phyloP scores from a whole-genome alignment of 2,888 invertebrate species.

The Neoaliturus tenellus region DNA sequence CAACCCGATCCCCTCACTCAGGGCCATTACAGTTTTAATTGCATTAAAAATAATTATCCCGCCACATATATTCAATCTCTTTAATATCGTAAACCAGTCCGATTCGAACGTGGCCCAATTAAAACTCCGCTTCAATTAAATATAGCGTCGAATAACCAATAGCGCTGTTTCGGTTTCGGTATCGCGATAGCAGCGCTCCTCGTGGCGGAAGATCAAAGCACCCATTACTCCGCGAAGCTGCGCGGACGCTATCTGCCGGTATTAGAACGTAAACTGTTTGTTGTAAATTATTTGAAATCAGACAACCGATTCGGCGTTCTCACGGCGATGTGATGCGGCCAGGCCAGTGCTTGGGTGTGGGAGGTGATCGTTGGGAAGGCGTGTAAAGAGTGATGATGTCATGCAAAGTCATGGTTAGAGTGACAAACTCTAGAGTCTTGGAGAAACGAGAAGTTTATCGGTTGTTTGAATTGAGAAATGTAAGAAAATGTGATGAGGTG shows the following conservation, averaged over 20 bases:
- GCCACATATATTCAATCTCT: slow-evolving; percentile 18
- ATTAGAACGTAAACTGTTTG: not conserved
- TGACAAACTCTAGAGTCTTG: no score
- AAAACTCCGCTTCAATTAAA: slow-evolving; percentile 27
- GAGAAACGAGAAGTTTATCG: no score
- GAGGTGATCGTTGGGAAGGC: no score
- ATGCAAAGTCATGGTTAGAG: no score
- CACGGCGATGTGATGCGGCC: not conserved
- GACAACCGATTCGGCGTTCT: not conserved
- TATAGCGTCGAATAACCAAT: slow-evolving; percentile 1
- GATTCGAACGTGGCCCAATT: slow-evolving; percentile 17
- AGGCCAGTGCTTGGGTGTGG: no score
- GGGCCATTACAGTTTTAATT: slow-evolving; percentile 5
- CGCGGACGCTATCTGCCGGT: not conserved
- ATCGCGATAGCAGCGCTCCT: not conserved
- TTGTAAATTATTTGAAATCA: not conserved
- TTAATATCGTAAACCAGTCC: slow-evolving; percentile 35
- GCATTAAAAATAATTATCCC: slow-evolving; percentile 14
- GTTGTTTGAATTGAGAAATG: no score
- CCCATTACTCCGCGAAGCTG: not conserved
- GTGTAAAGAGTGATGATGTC: no score
- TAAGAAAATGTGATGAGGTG: no score
- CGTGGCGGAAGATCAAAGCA: not conserved
- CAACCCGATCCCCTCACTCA: not conserved
- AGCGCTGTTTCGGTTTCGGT: slow-evolving; percentile 10